Evolutionary conservation across 2,797 vertebrate genomes (phyloP), one percentile per base, ranked within the genome.

Genomic region (Oceanodroma leucorhoa): DNA sequence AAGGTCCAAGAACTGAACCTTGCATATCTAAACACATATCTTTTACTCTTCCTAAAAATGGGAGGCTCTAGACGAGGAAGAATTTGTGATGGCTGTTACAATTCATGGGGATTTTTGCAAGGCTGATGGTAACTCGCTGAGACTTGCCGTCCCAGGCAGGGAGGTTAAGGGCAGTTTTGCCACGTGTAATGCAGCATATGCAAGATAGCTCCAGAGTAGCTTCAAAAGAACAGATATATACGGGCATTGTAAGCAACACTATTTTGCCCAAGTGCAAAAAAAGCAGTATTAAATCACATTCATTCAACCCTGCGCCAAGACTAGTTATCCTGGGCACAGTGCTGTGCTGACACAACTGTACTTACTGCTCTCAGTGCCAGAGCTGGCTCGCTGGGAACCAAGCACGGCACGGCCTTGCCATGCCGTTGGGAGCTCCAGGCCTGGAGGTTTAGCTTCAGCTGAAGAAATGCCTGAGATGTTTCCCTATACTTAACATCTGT

Each of bases 371-470:
- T 18, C 2, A 8, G 29, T 50, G 89, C 55, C 62, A 16, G 50
- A 48, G 48, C 61, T 43, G 66, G 15, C 51, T 72, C 12, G 2
- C 53, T 13, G 34, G 15, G 30, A 85, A 22, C 32, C 32, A 21
- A 15, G 27, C 32, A 2, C 41, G 7, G 38, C 60, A 8, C 2
- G 6, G 12, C 41, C 40, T 30, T 21, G 29, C 51, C 24, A 0
- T 36, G 54, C 55, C 13, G 1, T 24, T 10, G 36, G 61, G 26
- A 85, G 23, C 40, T 80, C 27, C 46, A 22, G 45, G 15, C 21
- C 23, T 50, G 32, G 34, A 46, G 30, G 40, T 71, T 55, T n/a
- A 3, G 22, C 36, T 87, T 46, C 45, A 50, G 36, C 61, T 57
- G 3, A 79, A 55, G 48, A 69, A 72, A 38, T 14, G 29, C 66